phyloP scores from a whole-genome alignment of 2,888 invertebrate species.

The Chesias legatella region DNA sequence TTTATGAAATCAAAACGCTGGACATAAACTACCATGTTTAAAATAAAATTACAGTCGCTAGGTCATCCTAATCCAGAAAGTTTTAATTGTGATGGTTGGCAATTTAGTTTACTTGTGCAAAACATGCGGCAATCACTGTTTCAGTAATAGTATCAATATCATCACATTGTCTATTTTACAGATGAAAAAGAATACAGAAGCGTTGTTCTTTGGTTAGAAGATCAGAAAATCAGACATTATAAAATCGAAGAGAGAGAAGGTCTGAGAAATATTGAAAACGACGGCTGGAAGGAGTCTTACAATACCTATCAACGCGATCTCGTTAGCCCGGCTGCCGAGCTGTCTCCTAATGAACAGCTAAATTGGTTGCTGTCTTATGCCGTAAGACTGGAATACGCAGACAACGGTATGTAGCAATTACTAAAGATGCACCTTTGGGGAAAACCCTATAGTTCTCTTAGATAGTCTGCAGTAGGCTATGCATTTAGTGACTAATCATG shows the following conservation, averaged over 20 bases:
- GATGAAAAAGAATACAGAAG: constrained; percentile 90
- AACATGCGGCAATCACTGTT: too few relatives aligned
- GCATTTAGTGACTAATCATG: too few relatives aligned
- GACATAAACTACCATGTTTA: constrained; percentile 81
- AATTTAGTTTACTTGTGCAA: too few relatives aligned
- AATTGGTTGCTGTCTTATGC: constrained; percentile 94
- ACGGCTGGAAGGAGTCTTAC: constrained; percentile 87
- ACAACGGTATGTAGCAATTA: constrained; percentile 80
- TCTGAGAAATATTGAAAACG: constrained; percentile 84
- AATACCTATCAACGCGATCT: constrained; percentile 87
- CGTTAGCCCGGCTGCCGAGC: constrained; percentile 84
- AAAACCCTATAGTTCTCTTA: too few relatives aligned
- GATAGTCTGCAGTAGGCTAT: too few relatives aligned
- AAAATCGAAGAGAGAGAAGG: constrained; percentile 89
- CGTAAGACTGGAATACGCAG: constrained; percentile 89
- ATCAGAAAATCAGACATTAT: constrained; percentile 94
- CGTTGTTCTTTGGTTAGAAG: constrained; percentile 94
- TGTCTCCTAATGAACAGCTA: constrained; percentile 83
- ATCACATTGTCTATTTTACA: constrained; percentile 55
- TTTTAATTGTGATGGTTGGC: constrained; percentile 86
- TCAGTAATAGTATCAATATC: too few relatives aligned
- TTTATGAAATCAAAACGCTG: too few relatives aligned
- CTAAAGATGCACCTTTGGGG: too few relatives aligned
- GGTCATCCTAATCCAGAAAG: constrained; percentile 87
- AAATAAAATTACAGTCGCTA: constrained; percentile 87